phyloP scores from a whole-genome alignment of 2,113 vertebrate species.

The Channa argus region DNA sequence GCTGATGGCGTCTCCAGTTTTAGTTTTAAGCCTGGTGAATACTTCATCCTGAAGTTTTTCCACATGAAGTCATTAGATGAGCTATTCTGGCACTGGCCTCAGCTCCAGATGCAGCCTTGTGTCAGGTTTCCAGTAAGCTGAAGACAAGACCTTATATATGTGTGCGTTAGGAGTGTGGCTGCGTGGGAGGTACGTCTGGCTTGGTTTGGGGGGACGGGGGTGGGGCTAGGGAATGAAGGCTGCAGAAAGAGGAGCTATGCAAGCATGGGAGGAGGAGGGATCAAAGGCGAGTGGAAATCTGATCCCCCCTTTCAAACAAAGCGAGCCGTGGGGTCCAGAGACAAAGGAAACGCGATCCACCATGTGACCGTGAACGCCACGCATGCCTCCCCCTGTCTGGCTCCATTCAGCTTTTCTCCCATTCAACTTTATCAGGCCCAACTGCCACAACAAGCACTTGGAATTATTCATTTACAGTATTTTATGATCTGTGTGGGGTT shows the following conservation, averaged over 20 bases:
- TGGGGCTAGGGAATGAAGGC: constrained; percentile 19
- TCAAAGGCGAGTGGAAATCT: constrained; percentile 77
- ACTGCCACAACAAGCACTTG: constrained; percentile 4
- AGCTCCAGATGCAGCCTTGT: constrained; percentile 55
- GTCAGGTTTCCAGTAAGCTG: constrained; percentile 63
- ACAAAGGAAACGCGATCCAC: constrained; percentile 75
- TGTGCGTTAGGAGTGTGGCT: constrained; percentile 36
- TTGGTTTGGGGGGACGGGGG: too few relatives aligned
- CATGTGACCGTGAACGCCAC: constrained; percentile 67
- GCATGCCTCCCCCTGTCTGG: constrained; percentile 60
- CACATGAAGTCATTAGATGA: constrained; percentile 44
- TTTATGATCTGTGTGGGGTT: too few relatives aligned
- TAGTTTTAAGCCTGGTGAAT: not conserved
- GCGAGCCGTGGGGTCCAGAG: constrained; percentile 58
- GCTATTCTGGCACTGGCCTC: constrained; percentile 31
- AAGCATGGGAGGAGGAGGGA: constrained; percentile 73
- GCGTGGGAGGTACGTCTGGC: not conserved
- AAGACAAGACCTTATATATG: constrained; percentile 11
- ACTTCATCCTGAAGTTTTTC: constrained; percentile 36
- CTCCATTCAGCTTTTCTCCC: constrained; percentile 79
- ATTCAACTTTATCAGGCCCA: constrained; percentile 68
- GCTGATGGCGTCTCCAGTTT: not conserved
- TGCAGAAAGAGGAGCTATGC: constrained; percentile 36
- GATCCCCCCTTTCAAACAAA: constrained; percentile 72
- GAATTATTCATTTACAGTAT: not conserved